Base-by-base conservation (phyloP, 2,113 vertebrate genomes). In the Aptenodytes patagonicus region DNA sequence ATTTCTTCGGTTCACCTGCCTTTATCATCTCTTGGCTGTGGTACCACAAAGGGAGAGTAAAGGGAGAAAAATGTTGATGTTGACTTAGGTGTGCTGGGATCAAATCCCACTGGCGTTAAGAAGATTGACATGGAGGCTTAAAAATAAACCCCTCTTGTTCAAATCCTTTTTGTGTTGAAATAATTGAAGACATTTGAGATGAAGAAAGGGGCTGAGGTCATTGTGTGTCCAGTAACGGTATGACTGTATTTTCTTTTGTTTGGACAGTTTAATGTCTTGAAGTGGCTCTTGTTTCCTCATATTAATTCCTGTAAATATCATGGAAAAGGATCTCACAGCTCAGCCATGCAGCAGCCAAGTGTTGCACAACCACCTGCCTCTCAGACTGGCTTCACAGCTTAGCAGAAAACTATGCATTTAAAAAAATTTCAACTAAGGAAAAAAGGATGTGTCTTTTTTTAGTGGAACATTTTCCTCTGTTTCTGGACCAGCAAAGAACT, bases 221-320 rank as follows among this genome's bases (percentile, higher is more conserved):
- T 20, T 40, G 11, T 31, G 62, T 90, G 90, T 83, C 96, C 95
- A 91, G 82, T 46, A 77, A 72, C 80, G 95, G 49, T 38, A 93
- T 54, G 85, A 61, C 34, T 85, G 36, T 60, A 22, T 94, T 94
- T 83, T 61, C 62, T 75, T 29, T 82, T 75, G 81, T 93, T 96
- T 94, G 90, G 89, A 88, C 84, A 94, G 34, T 93, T 96, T 90
- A 79, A 94, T 57, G 36, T 80, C 82, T 95, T 85, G 66, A 96
- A 97, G 96, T 91, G 75, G 73, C 49, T 89, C 95, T 91, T 95
- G 92, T 95, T 97, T 96, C 95, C 93, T 96, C 90, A 73, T 94
- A 93, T 91, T 96, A 97, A 95, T 94, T 94, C 96, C 78, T 94
- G 90, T 88, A 95, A 91, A 88, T 83, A 91, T 69, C 44, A 85